phyloP scores from a whole-genome alignment of 1,140 invertebrate species.

The Heliconius nattereri region DNA sequence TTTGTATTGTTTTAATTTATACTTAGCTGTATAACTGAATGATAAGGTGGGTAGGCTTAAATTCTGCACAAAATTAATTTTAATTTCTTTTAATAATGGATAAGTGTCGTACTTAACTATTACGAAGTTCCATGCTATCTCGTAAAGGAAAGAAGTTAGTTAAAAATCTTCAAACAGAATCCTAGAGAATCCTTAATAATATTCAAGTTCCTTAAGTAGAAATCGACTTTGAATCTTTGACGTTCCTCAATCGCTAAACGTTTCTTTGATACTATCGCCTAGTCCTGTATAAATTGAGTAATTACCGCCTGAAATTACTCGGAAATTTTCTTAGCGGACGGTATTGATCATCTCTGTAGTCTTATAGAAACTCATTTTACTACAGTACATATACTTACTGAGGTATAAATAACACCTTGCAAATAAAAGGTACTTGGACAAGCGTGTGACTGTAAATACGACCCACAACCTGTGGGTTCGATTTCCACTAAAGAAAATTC shows the following conservation, averaged over 20 bases:
- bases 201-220: conserved; percentile 16
- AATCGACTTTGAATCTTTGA: conserved; percentile 20
- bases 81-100: not conserved
- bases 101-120: not conserved
- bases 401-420: too few relatives aligned
- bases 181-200: not conserved
- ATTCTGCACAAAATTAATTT: too few relatives aligned
- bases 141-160: not conserved
- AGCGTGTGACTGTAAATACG: too few relatives aligned
- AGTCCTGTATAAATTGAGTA: conserved; percentile 68
- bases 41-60: too few relatives aligned
- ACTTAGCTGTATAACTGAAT: too few relatives aligned
- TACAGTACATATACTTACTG: too few relatives aligned
- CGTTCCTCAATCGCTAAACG: conserved; percentile 36
- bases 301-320: conserved; percentile 67
- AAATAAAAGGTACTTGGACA: too few relatives aligned
- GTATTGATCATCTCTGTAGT: conserved; percentile 45
- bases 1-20: too few relatives aligned
- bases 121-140: too few relatives aligned
- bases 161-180: not conserved
- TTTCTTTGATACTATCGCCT: conserved; percentile 52
- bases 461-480: too few relatives aligned
- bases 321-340: conserved; percentile 58
- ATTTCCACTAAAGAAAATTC: too few relatives aligned
- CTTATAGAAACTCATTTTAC: not conserved